These are phyloP conservation scores for Hyposoter didymator DNA, from an alignment of 2,888 invertebrate species.

Conservation along the genomic window DNA sequence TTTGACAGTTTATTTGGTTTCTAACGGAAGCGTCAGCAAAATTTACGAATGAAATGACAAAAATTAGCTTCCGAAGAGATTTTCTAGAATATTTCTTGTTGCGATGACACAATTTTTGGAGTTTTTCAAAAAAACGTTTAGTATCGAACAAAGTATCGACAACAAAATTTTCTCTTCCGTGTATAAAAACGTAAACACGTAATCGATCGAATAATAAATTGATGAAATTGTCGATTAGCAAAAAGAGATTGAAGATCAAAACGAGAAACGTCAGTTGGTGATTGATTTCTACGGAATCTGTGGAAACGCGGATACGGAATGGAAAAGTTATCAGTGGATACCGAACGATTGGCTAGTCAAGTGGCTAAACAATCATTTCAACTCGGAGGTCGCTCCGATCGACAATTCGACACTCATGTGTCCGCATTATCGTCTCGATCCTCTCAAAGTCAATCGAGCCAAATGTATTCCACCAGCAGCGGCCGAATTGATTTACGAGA, in stretches of 20 bases:
- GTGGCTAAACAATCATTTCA: slow-evolving; percentile 83
- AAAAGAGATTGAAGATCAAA: slow-evolving; percentile 81
- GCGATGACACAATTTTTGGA: too few relatives aligned
- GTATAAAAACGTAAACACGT: not conserved
- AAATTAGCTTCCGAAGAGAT: too few relatives aligned
- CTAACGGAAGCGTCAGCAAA: too few relatives aligned
- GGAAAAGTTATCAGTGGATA: slow-evolving; percentile 84
- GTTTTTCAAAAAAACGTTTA: too few relatives aligned
- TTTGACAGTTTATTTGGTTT: too few relatives aligned
- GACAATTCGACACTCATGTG: slow-evolving; percentile 84
- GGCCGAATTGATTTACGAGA: slow-evolving; percentile 84
- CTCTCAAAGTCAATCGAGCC: slow-evolving; percentile 83
- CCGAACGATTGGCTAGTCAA: slow-evolving; percentile 85
- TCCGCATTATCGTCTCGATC: slow-evolving; percentile 84
- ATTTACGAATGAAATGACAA: too few relatives aligned
- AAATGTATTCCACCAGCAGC: slow-evolving; percentile 83
- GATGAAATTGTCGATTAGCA: slow-evolving; percentile 75
- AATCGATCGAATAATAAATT: slow-evolving; percentile 11
- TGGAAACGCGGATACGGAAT: slow-evolving; percentile 68
- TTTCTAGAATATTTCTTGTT: too few relatives aligned
- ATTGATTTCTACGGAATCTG: slow-evolving; percentile 80
- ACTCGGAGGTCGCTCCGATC: slow-evolving; percentile 81
- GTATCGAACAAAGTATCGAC: too few relatives aligned
- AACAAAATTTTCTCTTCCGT: too few relatives aligned
- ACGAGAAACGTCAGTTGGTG: slow-evolving; percentile 80